Percentiles rank a stretch among this genome's conserved stretches.
phyloP scores from a whole-genome alignment of 2,888 invertebrate genomes.

The Gastracanthus pulcherrimus region DNA sequence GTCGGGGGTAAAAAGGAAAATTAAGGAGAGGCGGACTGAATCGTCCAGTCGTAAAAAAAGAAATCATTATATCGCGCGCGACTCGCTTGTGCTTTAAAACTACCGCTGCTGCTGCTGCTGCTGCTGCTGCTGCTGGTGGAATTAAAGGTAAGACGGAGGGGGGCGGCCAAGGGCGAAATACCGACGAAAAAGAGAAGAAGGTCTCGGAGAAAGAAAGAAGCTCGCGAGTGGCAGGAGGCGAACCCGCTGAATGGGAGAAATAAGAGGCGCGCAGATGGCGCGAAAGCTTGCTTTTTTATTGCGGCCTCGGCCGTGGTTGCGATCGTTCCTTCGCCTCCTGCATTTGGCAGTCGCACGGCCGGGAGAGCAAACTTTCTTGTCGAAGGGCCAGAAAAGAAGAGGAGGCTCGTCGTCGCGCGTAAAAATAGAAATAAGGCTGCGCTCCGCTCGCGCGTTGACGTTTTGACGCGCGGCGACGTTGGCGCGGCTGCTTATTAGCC shows the following conservation, averaged over 20 bases:
- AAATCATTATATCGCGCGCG: slow-evolving; percentile 58
- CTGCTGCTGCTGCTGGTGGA: slow-evolving; percentile 44
- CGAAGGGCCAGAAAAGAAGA: not conserved
- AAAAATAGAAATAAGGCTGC: slow-evolving; percentile 34
- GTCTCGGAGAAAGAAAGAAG: not conserved
- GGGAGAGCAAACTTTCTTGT: not conserved
- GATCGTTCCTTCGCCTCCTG: not conserved
- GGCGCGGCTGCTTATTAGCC: slow-evolving; percentile 67
- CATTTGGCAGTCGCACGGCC: not conserved
- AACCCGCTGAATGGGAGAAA: slow-evolving; percentile 5
- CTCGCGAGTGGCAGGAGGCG: not conserved
- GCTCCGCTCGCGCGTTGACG: slow-evolving; percentile 62
- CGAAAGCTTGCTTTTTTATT: not conserved
- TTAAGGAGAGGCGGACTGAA: slow-evolving; percentile 40
- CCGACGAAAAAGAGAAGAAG: not conserved
- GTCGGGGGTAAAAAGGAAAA: slow-evolving; percentile 58
- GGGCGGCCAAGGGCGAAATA: not conserved
- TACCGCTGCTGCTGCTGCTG: slow-evolving; percentile 42
- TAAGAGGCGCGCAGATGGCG: not conserved
- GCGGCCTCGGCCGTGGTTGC: not conserved
- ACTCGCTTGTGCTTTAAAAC: slow-evolving; percentile 53
- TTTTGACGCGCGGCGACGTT: slow-evolving; percentile 65
- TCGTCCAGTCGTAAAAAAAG: slow-evolving; percentile 49
- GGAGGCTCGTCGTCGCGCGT: not conserved
- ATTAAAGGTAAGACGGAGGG: slow-evolving; percentile 51